Conservation (phyloP, 2,797 vertebrate genomes). For the Hippopotamyrus pictus region DNA sequence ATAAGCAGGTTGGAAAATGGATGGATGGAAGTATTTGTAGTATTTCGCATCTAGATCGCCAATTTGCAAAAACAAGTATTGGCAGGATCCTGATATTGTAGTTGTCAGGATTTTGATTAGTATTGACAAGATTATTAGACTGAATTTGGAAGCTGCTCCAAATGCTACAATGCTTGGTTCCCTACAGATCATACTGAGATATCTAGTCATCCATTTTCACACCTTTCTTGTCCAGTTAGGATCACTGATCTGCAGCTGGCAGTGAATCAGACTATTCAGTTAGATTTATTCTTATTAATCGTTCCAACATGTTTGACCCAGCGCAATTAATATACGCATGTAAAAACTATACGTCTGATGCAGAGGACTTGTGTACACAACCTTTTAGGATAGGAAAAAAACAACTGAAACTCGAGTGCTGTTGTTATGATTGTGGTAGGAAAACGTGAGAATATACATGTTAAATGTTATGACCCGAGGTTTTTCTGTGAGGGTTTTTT, state of each 20-base stretch:
- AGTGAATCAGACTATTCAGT: neutral
- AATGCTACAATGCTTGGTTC: neutral
- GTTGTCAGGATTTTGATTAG: neutral
- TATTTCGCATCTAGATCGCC: neutral
- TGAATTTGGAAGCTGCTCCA: neutral
- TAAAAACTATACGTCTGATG: neutral
- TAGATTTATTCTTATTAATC: neutral
- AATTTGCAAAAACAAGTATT: neutral
- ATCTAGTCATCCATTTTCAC: neutral
- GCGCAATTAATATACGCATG: neutral
- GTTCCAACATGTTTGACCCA: neutral
- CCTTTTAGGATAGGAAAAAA: neutral
- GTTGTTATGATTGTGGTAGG: neutral
- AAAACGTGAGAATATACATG: neutral
- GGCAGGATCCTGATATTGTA: neutral
- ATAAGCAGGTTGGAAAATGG: too few species aligned
- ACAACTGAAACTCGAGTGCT: neutral
- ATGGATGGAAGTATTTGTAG: neutral
- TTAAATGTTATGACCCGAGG: too few species aligned
- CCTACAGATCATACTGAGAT: neutral
- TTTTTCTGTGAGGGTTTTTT: too few species aligned
- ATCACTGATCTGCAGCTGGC: neutral
- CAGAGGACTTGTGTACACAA: neutral
- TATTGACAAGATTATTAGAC: neutral
- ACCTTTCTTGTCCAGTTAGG: neutral